These are phyloP conservation scores for Cuniculus paca DNA, from an alignment of 2,797 vertebrate species.

Conservation along the genomic window DNA sequence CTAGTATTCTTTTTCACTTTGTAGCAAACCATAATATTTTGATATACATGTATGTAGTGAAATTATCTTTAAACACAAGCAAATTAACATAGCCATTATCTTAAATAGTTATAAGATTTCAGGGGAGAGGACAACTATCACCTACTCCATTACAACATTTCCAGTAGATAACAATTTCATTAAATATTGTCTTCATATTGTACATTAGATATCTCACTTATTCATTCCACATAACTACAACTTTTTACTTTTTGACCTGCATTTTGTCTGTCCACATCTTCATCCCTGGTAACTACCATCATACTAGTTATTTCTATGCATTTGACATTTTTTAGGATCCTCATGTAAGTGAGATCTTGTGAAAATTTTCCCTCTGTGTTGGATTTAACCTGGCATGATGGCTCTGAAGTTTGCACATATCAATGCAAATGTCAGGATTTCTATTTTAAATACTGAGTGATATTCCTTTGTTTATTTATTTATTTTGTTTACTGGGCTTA, in stretches of 20 bases:
- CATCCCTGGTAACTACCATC: neutral
- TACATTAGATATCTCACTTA: neutral
- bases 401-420: neutral
- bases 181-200: neutral
- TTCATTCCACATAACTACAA: neutral
- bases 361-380: neutral
- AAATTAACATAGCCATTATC: neutral
- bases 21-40: neutral
- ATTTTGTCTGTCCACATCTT: accelerated
- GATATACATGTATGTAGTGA: neutral
- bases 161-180: neutral
- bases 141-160: neutral
- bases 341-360: neutral
- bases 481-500: neutral
- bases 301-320: neutral
- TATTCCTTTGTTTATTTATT: neutral
- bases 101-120: neutral
- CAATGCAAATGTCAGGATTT: neutral
- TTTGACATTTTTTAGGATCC: neutral
- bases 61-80: neutral
- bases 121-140: neutral
- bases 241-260: neutral
- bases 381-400: neutral
- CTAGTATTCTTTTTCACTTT: neutral
- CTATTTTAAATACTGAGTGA: neutral